Conservation (phyloP, 2,797 vertebrate genomes). For the Mallotus villosus region DNA sequence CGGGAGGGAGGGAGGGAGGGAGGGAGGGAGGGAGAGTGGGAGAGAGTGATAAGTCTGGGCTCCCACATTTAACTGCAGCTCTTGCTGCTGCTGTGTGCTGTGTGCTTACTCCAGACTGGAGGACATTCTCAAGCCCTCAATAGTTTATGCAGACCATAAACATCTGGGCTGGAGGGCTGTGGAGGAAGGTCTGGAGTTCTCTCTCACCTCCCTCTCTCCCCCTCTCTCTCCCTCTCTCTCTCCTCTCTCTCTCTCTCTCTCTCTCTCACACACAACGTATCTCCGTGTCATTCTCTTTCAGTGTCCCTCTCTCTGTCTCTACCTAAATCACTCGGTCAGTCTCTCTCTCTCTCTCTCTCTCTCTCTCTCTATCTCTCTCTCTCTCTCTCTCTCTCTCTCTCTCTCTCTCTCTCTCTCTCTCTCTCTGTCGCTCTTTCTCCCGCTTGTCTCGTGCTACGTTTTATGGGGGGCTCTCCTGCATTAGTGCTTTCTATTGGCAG, state of each 20-base stretch:
- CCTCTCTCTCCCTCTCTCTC: too few species aligned
- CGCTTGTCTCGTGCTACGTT: constrained; percentile 52
- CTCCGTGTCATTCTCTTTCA: constrained; percentile 15
- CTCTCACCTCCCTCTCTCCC: constrained; percentile 18
- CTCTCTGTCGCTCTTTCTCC: constrained; percentile 35
- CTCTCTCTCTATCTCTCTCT: constrained; percentile 1
- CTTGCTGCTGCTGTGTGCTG: constrained; percentile 1
- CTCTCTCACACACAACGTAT: background rate
- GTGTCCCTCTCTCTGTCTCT: constrained; percentile 28
- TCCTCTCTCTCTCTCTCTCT: background rate
- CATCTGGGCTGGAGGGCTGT: constrained; percentile 76
- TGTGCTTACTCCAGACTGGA: constrained; percentile 55
- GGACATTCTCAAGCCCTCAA: constrained; percentile 75
- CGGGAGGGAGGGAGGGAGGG: constrained; percentile 32
- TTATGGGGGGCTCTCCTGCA: constrained; percentile 71
- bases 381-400: too few species aligned
- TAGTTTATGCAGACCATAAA: constrained; percentile 82
- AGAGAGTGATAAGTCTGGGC: constrained; percentile 70
- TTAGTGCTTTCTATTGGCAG: constrained; percentile 76
- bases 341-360: constrained; percentile 3
- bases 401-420: background rate
- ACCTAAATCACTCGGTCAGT: background rate
- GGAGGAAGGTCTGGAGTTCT: constrained; percentile 67
- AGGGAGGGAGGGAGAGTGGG: constrained; percentile 26
- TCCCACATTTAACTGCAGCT: constrained; percentile 59